Evolutionary conservation across 2,797 vertebrate genomes (phyloP).

Genomic region (Thalassophryne amazonica): DNA sequence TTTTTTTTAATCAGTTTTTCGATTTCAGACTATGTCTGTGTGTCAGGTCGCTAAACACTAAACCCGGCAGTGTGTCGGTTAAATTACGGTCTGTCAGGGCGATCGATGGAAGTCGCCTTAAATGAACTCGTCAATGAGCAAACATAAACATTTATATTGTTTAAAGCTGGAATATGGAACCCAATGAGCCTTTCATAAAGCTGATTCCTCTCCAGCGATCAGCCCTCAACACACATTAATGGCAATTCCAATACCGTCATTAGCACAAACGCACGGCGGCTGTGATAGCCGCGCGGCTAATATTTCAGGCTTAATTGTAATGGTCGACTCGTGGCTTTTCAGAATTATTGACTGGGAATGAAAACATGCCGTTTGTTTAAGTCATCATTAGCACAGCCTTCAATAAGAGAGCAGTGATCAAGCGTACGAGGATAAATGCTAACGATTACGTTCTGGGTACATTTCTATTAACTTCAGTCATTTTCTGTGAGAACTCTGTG

Average conservation of each 20-base stretch:
- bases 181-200: slow-evolving; percentile 71
- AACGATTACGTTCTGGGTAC: too few relatives aligned
- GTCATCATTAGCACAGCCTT: slow-evolving; percentile 53
- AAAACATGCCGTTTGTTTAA: slow-evolving; percentile 57
- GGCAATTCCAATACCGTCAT: slow-evolving; percentile 74
- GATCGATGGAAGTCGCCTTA: slow-evolving; percentile 47
- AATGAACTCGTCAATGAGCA: slow-evolving; percentile 64
- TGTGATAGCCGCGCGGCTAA: slow-evolving; percentile 31
- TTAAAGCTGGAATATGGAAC: slow-evolving; percentile 70
- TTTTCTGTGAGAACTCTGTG: too few relatives aligned
- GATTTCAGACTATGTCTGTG: too few relatives aligned
- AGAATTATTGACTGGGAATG: slow-evolving; percentile 44
- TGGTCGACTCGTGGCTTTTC: slow-evolving; percentile 50
- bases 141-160: slow-evolving; percentile 67
- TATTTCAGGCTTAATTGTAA: slow-evolving; percentile 55
- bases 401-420: too few relatives aligned
- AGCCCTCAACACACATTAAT: slow-evolving; percentile 69
- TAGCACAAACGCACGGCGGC: slow-evolving; percentile 25
- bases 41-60: too few relatives aligned
- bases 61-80: too few relatives aligned
- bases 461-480: too few relatives aligned
- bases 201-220: slow-evolving; percentile 50
- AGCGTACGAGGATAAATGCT: too few relatives aligned
- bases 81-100: slow-evolving; percentile 36
- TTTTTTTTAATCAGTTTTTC: too few relatives aligned